A percentile compares a stretch with the other conserved stretches of the same genome.
Evolutionary conservation across 1,140 invertebrate genomes (phyloP).

Genomic region (Drosophila mauritiana): DNA sequence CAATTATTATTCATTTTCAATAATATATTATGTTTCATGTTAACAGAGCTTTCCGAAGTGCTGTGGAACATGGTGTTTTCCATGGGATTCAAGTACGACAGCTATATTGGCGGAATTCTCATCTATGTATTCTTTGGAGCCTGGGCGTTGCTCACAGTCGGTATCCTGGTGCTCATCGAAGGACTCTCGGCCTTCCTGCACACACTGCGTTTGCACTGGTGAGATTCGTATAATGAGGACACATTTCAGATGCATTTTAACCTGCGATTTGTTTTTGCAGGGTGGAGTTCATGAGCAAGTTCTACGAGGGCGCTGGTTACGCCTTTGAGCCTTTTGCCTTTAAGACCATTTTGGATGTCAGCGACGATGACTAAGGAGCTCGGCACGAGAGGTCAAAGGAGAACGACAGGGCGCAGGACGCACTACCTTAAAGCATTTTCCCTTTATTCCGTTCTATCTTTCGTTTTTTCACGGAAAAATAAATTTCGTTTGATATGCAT

Average conservation of each 20-base stretch:
- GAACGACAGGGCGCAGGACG: slow-evolving; percentile 49
- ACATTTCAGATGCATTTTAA: not conserved
- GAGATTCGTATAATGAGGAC: slow-evolving; percentile 86
- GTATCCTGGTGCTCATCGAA: slow-evolving; percentile 98
- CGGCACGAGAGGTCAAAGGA: not conserved
- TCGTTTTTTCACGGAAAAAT: slow-evolving; percentile 50
- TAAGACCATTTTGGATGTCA: slow-evolving; percentile 90
- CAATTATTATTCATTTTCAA: not conserved
- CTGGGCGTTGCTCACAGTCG: slow-evolving; percentile 95
- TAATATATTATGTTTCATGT: not conserved
- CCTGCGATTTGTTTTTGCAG: slow-evolving; percentile 85
- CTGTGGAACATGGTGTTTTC: slow-evolving; percentile 94
- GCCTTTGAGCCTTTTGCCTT: slow-evolving; percentile 97
- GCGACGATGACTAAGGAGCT: slow-evolving; percentile 36
- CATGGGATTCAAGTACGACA: slow-evolving; percentile 29
- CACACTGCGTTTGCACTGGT: slow-evolving; percentile 99
- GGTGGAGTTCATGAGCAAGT: slow-evolving; percentile 99
- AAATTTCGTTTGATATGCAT: slow-evolving; percentile 72
- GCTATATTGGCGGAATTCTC: slow-evolving; percentile 70
- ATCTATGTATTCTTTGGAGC: slow-evolving; percentile 92
- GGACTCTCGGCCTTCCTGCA: slow-evolving; percentile 99
- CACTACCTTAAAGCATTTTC: slow-evolving; percentile 40
- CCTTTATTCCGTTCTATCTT: slow-evolving; percentile 29
- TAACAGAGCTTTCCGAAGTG: slow-evolving; percentile 94
- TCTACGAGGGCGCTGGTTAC: slow-evolving; percentile 95